Conservation (phyloP, 2,888 invertebrate genomes). For the Ophonus ardosiacus region DNA sequence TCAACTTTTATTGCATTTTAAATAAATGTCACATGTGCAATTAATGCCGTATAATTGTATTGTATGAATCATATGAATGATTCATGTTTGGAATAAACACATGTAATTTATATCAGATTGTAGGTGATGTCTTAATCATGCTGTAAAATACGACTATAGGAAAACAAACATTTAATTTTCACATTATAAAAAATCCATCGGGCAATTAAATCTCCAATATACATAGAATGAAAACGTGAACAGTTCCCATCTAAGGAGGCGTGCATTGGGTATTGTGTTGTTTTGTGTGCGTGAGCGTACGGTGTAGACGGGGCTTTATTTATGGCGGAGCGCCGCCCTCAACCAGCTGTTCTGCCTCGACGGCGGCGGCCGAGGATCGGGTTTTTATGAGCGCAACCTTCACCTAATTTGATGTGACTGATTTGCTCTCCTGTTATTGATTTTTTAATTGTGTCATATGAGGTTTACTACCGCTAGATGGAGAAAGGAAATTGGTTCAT, state of each 20-base stretch:
- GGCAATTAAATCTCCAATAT: neutral
- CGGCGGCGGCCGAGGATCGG: neutral
- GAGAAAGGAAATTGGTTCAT: neutral
- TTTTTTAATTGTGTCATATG: constrained; percentile 43
- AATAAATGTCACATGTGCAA: no score
- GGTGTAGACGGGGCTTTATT: constrained; percentile 15
- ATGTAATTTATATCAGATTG: neutral
- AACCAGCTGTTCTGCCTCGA: constrained; percentile 12
- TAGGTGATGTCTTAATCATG: constrained; percentile 2
- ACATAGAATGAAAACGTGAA: neutral
- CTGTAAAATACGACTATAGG: neutral
- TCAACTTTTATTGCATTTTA: no score
- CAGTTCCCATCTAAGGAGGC: neutral
- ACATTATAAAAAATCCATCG: no score
- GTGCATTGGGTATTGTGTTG: constrained; percentile 32
- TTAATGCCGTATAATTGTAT: neutral
- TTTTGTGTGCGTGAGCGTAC: neutral
- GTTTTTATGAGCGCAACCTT: constrained; percentile 47
- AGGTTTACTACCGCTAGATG: constrained; percentile 1
- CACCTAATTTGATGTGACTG: constrained; percentile 52
- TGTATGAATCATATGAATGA: constrained; percentile 7
- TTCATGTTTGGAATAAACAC: neutral
- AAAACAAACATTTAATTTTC: no score
- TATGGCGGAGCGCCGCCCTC: constrained; percentile 10
- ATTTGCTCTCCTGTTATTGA: constrained; percentile 46